Evolutionary conservation across 2,797 vertebrate species (phyloP).

Genomic region (Rhinatrema bivittatum): DNA sequence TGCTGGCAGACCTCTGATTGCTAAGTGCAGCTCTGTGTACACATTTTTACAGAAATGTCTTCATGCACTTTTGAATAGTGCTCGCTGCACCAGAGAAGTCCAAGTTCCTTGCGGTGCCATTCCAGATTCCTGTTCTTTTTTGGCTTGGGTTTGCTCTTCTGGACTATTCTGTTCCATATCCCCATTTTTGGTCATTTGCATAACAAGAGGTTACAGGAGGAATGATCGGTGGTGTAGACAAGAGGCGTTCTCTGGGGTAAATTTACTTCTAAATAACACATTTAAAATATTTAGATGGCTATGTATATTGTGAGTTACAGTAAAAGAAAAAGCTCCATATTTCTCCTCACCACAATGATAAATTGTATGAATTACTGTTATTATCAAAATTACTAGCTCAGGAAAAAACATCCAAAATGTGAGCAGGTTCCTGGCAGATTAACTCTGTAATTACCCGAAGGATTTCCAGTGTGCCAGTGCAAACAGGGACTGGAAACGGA

Average conservation of each 20-base stretch:
- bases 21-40: too few relatives aligned
- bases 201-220: constrained; percentile 1
- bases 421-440: background rate
- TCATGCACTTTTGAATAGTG: too few relatives aligned
- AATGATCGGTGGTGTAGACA: background rate
- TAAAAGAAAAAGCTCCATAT: constrained; percentile 26
- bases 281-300: constrained; percentile 11
- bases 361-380: constrained; percentile 51
- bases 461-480: constrained; percentile 49
- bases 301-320: too few relatives aligned
- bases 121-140: background rate
- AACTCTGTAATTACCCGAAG: constrained; percentile 52
- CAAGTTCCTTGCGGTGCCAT: too few relatives aligned
- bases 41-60: too few relatives aligned
- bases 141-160: background rate
- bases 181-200: background rate
- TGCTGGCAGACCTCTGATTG: too few relatives aligned
- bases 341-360: constrained; percentile 53
- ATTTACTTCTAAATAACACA: constrained; percentile 15
- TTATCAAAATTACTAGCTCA: constrained; percentile 56
- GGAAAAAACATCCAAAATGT: constrained; percentile 29
- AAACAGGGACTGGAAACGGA: constrained; percentile 47
- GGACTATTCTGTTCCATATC: background rate
- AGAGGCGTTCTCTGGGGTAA: constrained; percentile 3
- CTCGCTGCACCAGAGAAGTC: too few relatives aligned